phyloP scores from a whole-genome alignment of 2,797 vertebrate genomes.

The Garrulus glandarius region DNA sequence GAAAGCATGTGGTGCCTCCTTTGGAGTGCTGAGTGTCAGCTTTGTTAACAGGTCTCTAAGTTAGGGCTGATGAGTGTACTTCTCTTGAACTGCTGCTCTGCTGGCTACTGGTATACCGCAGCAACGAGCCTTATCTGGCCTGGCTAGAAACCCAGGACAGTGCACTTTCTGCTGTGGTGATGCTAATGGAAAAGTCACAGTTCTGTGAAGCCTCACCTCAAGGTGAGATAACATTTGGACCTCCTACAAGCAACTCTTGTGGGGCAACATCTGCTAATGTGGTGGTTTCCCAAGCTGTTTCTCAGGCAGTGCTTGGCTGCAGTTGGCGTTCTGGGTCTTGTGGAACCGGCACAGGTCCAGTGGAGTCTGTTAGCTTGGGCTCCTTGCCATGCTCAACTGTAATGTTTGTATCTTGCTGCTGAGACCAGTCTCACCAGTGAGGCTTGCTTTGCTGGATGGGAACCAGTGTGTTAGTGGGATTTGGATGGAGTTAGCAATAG shows the following conservation, averaged over 20 bases:
- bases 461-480: slow-evolving; percentile 26
- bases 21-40: neutral
- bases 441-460: slow-evolving; percentile 55
- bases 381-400: slow-evolving; percentile 10
- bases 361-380: slow-evolving; percentile 59
- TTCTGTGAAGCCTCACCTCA: slow-evolving; percentile 27
- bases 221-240: slow-evolving; percentile 55
- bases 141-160: neutral
- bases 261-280: slow-evolving; percentile 54
- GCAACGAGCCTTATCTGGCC: neutral
- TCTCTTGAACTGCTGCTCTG: neutral
- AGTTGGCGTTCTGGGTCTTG: neutral
- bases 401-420: slow-evolving; percentile 23
- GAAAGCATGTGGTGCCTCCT: neutral
- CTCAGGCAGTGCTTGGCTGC: slow-evolving; percentile 51
- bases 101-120: neutral
- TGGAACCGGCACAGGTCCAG: slow-evolving; percentile 47
- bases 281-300: slow-evolving; percentile 61
- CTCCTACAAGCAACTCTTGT: slow-evolving; percentile 44
- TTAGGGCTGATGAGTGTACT: neutral
- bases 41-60: neutral
- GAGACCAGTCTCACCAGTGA: slow-evolving; percentile 61
- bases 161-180: neutral
- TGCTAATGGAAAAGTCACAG: neutral
- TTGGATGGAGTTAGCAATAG: slow-evolving; percentile 9